Percentiles rank a stretch among this genome's conserved stretches.
Conservation (phyloP, 2,113 vertebrate genomes). For the Narcine bancroftii region DNA sequence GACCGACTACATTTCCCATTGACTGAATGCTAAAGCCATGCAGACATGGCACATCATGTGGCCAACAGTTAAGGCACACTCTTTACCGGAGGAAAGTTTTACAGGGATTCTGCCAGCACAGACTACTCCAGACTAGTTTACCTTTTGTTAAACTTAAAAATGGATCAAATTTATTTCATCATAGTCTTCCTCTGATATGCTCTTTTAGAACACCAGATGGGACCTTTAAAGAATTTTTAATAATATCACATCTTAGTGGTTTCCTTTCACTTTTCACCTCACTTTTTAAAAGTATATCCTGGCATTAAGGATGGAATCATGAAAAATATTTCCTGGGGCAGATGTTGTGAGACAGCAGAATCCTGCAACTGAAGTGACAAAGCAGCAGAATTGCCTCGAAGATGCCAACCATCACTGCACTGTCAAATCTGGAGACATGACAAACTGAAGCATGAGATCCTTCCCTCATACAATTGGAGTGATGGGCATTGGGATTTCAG, state of each 20-base stretch:
- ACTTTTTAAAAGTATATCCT: not conserved
- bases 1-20: no score
- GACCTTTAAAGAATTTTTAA: not conserved
- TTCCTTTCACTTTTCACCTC: not conserved
- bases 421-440: not conserved
- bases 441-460: not conserved
- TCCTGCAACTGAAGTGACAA: not conserved
- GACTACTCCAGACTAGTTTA: no score
- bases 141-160: not conserved
- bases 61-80: not conserved
- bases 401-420: not conserved
- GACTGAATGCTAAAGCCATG: not conserved
- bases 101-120: not conserved
- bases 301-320: not conserved
- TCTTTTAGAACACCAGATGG: not conserved
- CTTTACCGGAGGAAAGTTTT: not conserved
- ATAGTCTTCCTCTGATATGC: not conserved
- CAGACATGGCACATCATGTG: no score
- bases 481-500: not conserved
- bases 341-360: not conserved
- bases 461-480: not conserved
- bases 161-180: not conserved
- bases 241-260: not conserved
- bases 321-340: not conserved
- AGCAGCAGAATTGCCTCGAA: not conserved